Base-by-base conservation (phyloP, 1,140 invertebrate species). In the Apolygus lucorum region DNA sequence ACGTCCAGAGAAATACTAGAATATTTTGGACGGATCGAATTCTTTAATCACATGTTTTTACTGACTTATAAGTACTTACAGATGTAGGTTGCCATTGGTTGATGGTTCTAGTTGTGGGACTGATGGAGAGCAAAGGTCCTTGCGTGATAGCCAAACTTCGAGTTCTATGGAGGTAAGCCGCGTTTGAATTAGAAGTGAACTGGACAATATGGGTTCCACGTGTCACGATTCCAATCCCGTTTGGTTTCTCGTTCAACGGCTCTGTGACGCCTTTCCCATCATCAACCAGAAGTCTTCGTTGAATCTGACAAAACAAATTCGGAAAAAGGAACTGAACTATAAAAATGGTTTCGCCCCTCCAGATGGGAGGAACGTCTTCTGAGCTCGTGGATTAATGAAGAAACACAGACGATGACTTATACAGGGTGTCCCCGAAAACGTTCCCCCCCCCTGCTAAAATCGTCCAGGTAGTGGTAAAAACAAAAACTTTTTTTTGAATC, bases 251-350 rank as follows among this genome's bases (percentile, higher is more conserved):
- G 77, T 98, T 93, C 0, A 99, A 78, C 0, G 95, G 85, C 82
- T 99, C 96, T 0, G 83, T 89, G 0, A 99, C 95, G 2, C 96
- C 96, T 74, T 95, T 94, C 0, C 86, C 88, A 80, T 99, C 96
- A 76, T 99, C 96, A 68, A 86, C 81, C 0, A 96, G 75, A 24
- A 95, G 79, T 67, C 94, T 83, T 71, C 96, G 84, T 77, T 98
- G 96, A 25, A 96, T 72, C 91, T 89, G 69, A 1, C 74, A 63
- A 11, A 49, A 17, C 34, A n/a, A n/a, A n/a, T n/a, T n/a, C n/a
- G n/a, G n/a, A n/a, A n/a, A n/a, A n/a, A n/a, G n/a, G n/a, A n/a
- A n/a, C n/a, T n/a, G n/a, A n/a, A n/a, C n/a, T n/a, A n/a, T n/a
- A n/a, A n/a, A n/a, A n/a, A n/a, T n/a, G n/a, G n/a, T n/a, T n/a